A percentile compares a stretch with the other conserved stretches of the same genome.
Conservation (phyloP, 2,113 vertebrate species). For the Ibidorhyncha struthersii region DNA sequence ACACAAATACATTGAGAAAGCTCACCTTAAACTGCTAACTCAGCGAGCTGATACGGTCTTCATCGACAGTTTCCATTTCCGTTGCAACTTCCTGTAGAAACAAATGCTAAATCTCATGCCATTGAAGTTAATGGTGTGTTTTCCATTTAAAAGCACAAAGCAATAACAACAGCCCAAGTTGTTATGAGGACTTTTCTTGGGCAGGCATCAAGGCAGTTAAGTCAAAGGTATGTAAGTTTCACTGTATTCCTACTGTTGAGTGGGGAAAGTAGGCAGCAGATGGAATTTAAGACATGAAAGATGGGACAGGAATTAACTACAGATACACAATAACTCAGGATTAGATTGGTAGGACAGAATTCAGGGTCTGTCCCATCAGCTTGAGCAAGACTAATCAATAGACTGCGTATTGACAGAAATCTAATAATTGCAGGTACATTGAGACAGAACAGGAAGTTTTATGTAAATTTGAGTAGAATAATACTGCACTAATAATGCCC, state of each 20-base stretch:
- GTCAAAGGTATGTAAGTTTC: not conserved
- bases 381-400: not conserved
- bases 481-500: not conserved
- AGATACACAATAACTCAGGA: not conserved
- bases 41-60: not conserved
- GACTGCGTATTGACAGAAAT: not conserved
- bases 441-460: not conserved
- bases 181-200: not conserved
- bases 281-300: not conserved
- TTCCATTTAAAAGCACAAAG: not conserved
- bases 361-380: not conserved
- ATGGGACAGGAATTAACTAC: not conserved
- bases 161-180: not conserved
- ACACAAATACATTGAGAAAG: not conserved
- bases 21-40: not conserved
- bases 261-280: not conserved
- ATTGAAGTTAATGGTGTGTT: not conserved
- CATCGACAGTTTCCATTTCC: not conserved
- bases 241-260: not conserved
- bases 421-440: not conserved
- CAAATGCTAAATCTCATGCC: not conserved
- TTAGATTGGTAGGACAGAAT: not conserved
- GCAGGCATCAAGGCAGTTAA: not conserved
- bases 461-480: not conserved
- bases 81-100: not conserved